A percentile compares a stretch with the other conserved stretches of the same genome.
phyloP scores from a whole-genome alignment of 2,888 invertebrate genomes.

The Drymonia ruficornis region DNA sequence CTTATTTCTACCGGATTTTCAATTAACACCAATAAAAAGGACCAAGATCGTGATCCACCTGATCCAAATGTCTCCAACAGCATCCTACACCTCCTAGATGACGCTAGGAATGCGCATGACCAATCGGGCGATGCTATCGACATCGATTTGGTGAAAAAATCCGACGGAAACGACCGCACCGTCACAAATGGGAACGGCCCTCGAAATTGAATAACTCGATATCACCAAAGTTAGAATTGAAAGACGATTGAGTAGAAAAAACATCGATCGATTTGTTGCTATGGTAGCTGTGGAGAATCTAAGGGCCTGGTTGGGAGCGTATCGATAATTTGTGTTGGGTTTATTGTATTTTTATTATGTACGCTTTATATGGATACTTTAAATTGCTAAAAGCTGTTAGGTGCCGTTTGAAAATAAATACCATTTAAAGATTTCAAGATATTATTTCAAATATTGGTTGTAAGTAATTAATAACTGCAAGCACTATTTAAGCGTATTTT shows the following conservation, averaged over 20 bases:
- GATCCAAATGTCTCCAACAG: conserved; percentile 43
- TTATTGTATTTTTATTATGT: neutral
- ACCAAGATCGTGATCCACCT: conserved; percentile 46
- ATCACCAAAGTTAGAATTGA: conserved; percentile 80
- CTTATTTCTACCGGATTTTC: too few relatives aligned
- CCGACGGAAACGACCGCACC: conserved; percentile 75
- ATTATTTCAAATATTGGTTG: too few relatives aligned
- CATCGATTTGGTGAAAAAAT: conserved; percentile 56
- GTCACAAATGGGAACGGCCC: conserved; percentile 72
- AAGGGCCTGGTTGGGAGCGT: conserved; percentile 20
- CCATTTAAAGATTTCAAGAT: too few relatives aligned
- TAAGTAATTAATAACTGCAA: too few relatives aligned
- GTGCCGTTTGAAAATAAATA: too few relatives aligned
- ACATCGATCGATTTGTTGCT: conserved; percentile 68
- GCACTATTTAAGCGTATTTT: too few relatives aligned
- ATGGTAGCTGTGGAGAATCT: conserved; percentile 51
- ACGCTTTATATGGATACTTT: neutral
- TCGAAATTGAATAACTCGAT: conserved; percentile 82
- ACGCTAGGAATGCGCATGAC: conserved; percentile 75
- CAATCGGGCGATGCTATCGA: conserved; percentile 70
- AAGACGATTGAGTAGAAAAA: conserved; percentile 76
- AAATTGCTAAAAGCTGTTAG: too few relatives aligned
- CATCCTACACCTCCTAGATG: conserved; percentile 61
- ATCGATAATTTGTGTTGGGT: conserved; percentile 29
- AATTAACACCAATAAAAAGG: neutral